Base-by-base conservation (phyloP, 2,113 vertebrate genomes). In the Barbus barbus region DNA sequence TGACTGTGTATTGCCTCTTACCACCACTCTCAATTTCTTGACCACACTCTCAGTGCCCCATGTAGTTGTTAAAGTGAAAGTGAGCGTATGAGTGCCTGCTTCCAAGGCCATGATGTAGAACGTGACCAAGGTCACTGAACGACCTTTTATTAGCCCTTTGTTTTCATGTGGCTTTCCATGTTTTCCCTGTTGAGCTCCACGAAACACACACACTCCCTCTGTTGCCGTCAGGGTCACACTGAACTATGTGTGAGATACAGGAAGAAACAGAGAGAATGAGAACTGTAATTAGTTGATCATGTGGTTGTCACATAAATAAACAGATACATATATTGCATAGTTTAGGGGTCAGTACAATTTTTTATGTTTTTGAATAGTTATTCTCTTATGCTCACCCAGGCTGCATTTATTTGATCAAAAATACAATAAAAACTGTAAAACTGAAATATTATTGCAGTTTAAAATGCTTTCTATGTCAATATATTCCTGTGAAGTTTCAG, bases 21-120 rank as follows among this genome's bases (percentile, higher is more conserved):
- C 97, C 96, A 96, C 91, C 0, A 99, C 97, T n/a, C 92, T 91
- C 3, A 99, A 90, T 5, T 88, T 96, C 94, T 96, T 97, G 33
- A 97, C 84, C 4, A 96, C 44, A 48, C 61, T 92, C 86, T 97
- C 96, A 3, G 1, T 87, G 26, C 88, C 85, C 0, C 38, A 0
- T 0, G 0, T 9, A 5, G 91, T 93, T 63, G 63, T 85, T 77
- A 99, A 75, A 0, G 95, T 95, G 41, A 99, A 97, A 88, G 88
- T 97, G 89, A 99, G 87, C 0, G 85, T 91, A 91, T 97, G 96
- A 9, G 95, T 92, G 2, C 96, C 97, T 0, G 92, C 24, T 77
- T 97, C 94, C 90, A 98, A 87, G 0, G 96, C 96, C 85, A 98
- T 93, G 26, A 98, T 85, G 3, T 85, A 95, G 89, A 97, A 97